Percentiles rank a stretch among this genome's conserved stretches.
Conservation (phyloP, 1,140 invertebrate species). For the Pseudomyrmex flavicornis region DNA sequence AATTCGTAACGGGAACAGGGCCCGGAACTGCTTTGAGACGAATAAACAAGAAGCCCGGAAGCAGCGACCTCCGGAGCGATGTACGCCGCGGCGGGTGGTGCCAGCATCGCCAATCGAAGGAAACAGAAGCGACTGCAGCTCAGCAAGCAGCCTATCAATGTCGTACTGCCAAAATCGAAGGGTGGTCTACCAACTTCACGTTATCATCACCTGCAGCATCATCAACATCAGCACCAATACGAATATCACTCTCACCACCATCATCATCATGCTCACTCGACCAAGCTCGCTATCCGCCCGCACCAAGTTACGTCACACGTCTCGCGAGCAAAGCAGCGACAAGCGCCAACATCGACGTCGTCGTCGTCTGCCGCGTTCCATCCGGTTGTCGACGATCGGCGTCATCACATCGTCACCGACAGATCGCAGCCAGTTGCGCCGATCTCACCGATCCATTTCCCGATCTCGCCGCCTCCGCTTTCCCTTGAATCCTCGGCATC, state of each 20-base stretch:
- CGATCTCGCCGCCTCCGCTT: slow-evolving; percentile 81
- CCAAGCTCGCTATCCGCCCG: slow-evolving; percentile 49
- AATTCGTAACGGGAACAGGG: slow-evolving; percentile 68
- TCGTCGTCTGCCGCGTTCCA: slow-evolving; percentile 78
- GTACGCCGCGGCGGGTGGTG: slow-evolving; percentile 83
- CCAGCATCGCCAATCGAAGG: slow-evolving; percentile 81
- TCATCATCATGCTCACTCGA: slow-evolving; percentile 71
- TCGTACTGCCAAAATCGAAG: slow-evolving; percentile 65
- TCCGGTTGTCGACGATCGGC: slow-evolving; percentile 73
- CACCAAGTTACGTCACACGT: slow-evolving; percentile 55
- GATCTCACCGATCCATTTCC: slow-evolving; percentile 81
- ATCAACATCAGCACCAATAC: slow-evolving; percentile 71
- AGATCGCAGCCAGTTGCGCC: slow-evolving; percentile 77
- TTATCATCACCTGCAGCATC: slow-evolving; percentile 65
- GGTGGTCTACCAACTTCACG: slow-evolving; percentile 46
- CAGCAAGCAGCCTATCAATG: slow-evolving; percentile 73
- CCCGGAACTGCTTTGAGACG: slow-evolving; percentile 76
- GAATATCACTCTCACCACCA: slow-evolving; percentile 58
- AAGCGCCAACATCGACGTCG: slow-evolving; percentile 53
- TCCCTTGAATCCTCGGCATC: slow-evolving; percentile 81
- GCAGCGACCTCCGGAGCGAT: slow-evolving; percentile 70
- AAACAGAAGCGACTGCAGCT: slow-evolving; percentile 81
- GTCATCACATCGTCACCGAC: slow-evolving; percentile 71
- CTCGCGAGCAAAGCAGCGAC: slow-evolving; percentile 36
- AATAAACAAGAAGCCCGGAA: slow-evolving; percentile 41